Evolutionary conservation across 2,888 invertebrate genomes (phyloP), one percentile per base, ranked within the genome.

Genomic region (Drosophila barbarae): DNA sequence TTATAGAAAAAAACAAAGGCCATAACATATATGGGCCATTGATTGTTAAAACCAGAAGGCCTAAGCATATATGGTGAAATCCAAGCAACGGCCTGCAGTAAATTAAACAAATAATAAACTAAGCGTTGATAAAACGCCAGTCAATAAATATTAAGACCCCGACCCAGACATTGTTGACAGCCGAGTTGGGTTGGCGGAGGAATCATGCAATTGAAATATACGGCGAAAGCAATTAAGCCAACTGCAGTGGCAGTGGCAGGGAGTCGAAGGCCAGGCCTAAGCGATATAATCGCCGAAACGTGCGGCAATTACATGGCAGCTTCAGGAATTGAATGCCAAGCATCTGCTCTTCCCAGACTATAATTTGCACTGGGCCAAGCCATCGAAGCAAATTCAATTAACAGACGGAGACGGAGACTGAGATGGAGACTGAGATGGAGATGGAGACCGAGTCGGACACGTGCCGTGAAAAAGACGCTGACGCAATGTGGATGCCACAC

Each of bases 281-380:
- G 81, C 78, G 73, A 74, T 81, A 81, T 80, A 80, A 80, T 80
- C 84, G 81, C 76, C 73, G 52, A 81, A 84, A 80, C 79, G 79
- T 80, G 79, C 78, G 81, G 76, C 81, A 80, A 80, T 80, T 80
- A 80, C 82, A 84, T 56, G 74, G 46, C 23, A 73, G 81, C 72
- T 78, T 75, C 76, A 69, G 63, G 65, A 77, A 75, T 71, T 76
- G 80, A 83, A 83, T 79, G 80, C 68, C 78, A 69, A 80, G 64
- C 80, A 77, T 73, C 82, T 73, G 79, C 44, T 47, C 46, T 42
- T 53, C 41, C 38, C 18, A 34, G 32, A 34, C 21, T 26, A 46
- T 54, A 73, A 70, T 73, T 70, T 61, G 39, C 67, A 67, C 58
- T 55, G 67, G 54, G 49, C 42, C 34, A 52, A 46, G 46, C 21